Base-by-base conservation (phyloP, 2,888 invertebrate species). In the Coleophora deauratella region DNA sequence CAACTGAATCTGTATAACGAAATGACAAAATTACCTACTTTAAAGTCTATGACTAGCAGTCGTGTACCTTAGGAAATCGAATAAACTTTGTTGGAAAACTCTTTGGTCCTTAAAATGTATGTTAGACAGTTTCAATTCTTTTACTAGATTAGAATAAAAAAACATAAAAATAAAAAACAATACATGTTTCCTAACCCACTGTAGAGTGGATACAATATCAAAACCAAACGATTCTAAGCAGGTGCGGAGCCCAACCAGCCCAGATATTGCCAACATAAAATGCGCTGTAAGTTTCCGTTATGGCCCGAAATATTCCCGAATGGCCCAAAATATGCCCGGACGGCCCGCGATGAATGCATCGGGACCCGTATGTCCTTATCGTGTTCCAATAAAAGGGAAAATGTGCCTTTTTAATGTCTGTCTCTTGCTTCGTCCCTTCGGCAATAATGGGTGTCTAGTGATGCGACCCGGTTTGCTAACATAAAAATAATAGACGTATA, bases 331-430 rank as follows among this genome's bases (percentile, higher is more conserved):
- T 21, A 21, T 21, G 21, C 21, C 21, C 21, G 21, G 21, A 21
- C 6, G 21, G 21, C 21, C 21, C 21, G 38, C 41, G 51, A 50
- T 50, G 48, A 55, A 52, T 57, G 59, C 55, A 57, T 51, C 59
- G 55, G 55, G 51, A 54, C 52, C 58, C 11, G 31, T 31, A 55
- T 59, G 55, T 56, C 56, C 72, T 73, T 72, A 75, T 75, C 75
- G 58, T 53, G 51, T 52, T 49, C 52, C 49, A 67, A 71, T 73
- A 74, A 74, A 72, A 70, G 53, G 57, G 55, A 51, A 57, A 66
- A 66, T 67, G 59, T 64, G 57, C 54, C 58, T 52, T 66, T 71
- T 72, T 75, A 75, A 75, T 71, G 68, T 54, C 27, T 40, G 37
- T 35, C 55, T 59, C 58, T 67, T 70, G 66, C 62, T 64, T 58